Evolutionary conservation across 1,140 invertebrate species (phyloP).

Genomic region (Probaryconus sp.): DNA sequence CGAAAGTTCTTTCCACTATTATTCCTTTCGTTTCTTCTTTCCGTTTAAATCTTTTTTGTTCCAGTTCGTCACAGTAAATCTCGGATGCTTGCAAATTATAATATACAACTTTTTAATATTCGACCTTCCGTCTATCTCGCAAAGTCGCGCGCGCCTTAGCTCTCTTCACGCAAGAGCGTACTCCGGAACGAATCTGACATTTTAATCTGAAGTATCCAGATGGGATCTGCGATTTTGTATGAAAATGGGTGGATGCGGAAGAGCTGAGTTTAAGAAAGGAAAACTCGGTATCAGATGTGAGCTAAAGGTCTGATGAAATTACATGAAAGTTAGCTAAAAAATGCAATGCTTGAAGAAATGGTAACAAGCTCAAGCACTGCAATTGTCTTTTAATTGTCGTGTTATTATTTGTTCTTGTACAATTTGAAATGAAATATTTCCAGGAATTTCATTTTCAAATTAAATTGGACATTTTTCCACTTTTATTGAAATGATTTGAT

Average conservation of each 20-base stretch:
- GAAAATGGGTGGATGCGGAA: slow-evolving; percentile 53
- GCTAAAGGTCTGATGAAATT: slow-evolving; percentile 50
- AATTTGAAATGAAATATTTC: too few relatives aligned
- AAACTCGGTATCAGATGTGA: slow-evolving; percentile 49
- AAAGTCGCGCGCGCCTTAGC: slow-evolving; percentile 42
- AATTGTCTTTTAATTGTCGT: slow-evolving; percentile 46
- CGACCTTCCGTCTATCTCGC: slow-evolving; percentile 58
- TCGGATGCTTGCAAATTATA: slow-evolving; percentile 68
- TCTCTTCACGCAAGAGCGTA: slow-evolving; percentile 60
- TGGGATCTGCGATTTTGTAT: slow-evolving; percentile 70
- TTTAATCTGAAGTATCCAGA: slow-evolving; percentile 78
- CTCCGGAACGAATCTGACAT: slow-evolving; percentile 73
- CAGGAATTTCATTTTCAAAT: too few relatives aligned
- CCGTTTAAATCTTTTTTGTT: slow-evolving; percentile 46
- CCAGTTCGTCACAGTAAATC: slow-evolving; percentile 60
- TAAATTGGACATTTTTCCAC: too few relatives aligned
- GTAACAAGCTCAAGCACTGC: not conserved
- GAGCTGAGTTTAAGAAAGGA: slow-evolving; percentile 51
- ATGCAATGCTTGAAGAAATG: slow-evolving; percentile 11
- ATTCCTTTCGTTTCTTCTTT: slow-evolving; percentile 44
- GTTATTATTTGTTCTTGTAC: slow-evolving; percentile 8
- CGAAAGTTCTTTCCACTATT: slow-evolving; percentile 6
- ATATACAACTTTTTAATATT: slow-evolving; percentile 73
- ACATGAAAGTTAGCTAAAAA: slow-evolving; percentile 50
- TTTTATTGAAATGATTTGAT: too few relatives aligned